Evolutionary conservation across 2,113 vertebrate species (phyloP), one percentile per base, ranked within the genome.

Genomic region (Psilopsiagon aurifrons): DNA sequence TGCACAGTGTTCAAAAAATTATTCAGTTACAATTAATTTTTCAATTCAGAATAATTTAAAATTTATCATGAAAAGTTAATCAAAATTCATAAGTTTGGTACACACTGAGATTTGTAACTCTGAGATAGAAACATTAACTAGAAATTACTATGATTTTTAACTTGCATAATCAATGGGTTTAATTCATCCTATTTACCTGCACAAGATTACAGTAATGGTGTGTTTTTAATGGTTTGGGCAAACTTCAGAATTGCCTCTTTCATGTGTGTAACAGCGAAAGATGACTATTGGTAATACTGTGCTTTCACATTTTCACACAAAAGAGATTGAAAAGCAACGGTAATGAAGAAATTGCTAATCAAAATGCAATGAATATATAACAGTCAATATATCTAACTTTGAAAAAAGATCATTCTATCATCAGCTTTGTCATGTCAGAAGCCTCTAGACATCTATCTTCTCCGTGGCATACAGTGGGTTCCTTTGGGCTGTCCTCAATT

Each of bases 1-100:
- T 89, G 71, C 91, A 94, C 75, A 60, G 52, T 91, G 83, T 94
- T 97, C 67, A 93, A 96, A 89, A 96, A 95, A 67, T 71, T 93
- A 87, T 85, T 97, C 95, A 95, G 96, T 96, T 96, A 79, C 81
- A 97, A 91, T 77, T 92, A 85, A 92, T 94, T 96, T 97, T 94
- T 96, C 89, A 92, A 90, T 93, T 95, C 92, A 63, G 66, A 80
- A 95, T 83, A 92, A 92, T 75, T 92, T 92, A 63, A 95, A 96
- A 97, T 94, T 83, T 96, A 95, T 89, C 80, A 92, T 68, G 76
- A 94, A 96, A 95, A 95, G 62, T 83, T 86, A 80, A 88, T 80
- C 90, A 62, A 86, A 82, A 14, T 91, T 76, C 24, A 4, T 81
- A 85, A 88, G 69, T 67, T 83, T 7, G 5, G 41, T 89, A 51